Conservation (phyloP, 2,888 invertebrate genomes). For the Cetonia aurata region DNA sequence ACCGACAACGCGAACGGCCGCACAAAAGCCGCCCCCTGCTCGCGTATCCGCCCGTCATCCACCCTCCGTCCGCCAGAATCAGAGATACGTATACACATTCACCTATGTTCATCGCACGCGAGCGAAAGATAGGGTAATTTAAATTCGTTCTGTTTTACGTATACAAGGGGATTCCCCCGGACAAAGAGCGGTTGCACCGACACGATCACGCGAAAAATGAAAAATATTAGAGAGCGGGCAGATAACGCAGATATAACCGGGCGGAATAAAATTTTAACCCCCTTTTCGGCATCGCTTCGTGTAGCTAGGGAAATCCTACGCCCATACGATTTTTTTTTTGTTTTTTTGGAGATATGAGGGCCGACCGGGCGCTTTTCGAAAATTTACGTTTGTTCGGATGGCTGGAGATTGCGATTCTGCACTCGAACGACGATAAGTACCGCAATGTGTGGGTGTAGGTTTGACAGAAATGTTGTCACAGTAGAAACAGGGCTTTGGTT, state of each 20-base stretch:
- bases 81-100: slow-evolving; percentile 46
- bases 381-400: no score
- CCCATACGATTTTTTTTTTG: neutral
- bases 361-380: no score
- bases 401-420: no score
- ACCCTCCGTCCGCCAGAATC: neutral
- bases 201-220: slow-evolving; percentile 57
- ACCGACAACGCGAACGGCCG: slow-evolving; percentile 8
- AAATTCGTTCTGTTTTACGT: slow-evolving; percentile 57
- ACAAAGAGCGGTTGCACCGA: neutral
- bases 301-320: no score
- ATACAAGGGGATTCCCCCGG: neutral
- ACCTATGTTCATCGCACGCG: slow-evolving; percentile 48
- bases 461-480: no score
- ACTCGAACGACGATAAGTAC: no score
- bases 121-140: slow-evolving; percentile 54
- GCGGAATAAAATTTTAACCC: slow-evolving; percentile 45
- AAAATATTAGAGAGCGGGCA: slow-evolving; percentile 54
- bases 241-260: slow-evolving; percentile 46
- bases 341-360: neutral
- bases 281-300: slow-evolving; percentile 11
- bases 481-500: no score
- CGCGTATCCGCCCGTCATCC: neutral
- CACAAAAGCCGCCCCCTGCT: slow-evolving; percentile 18
- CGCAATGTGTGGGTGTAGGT: no score